Evolutionary conservation across 2,797 vertebrate genomes (phyloP).

Genomic region (Sebastes baramenuke): DNA sequence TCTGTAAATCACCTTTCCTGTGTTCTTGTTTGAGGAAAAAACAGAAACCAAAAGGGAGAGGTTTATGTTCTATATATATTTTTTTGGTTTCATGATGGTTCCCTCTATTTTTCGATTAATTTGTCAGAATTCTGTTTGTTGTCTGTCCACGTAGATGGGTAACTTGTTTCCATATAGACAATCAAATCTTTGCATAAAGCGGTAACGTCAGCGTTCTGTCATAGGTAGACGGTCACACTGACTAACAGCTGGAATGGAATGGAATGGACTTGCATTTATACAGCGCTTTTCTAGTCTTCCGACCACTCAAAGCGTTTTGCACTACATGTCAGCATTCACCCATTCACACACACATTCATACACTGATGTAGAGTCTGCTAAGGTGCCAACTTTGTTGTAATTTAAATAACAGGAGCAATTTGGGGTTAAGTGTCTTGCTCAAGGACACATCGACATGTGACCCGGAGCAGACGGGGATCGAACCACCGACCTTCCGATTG

Average conservation of each 20-base stretch:
- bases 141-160: accelerated
- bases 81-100: not conserved
- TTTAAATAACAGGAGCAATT: too few species aligned
- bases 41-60: not conserved
- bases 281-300: too few species aligned
- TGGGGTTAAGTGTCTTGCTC: too few species aligned
- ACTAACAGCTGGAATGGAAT: not conserved
- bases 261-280: too few species aligned
- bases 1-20: not conserved
- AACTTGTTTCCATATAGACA: not conserved
- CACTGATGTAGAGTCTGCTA: too few species aligned
- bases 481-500: too few species aligned
- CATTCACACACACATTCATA: too few species aligned
- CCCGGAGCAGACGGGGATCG: too few species aligned
- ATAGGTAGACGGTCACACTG: not conserved
- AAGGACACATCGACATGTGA: too few species aligned
- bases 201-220: not conserved
- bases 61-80: not conserved
- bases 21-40: not conserved
- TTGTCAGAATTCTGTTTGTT: accelerated
- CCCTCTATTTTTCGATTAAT: not conserved
- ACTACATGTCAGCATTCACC: too few species aligned
- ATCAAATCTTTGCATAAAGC: not conserved
- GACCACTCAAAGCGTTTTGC: too few species aligned
- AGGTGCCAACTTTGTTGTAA: too few species aligned